A percentile compares a stretch with the other conserved stretches of the same genome.
Conservation (phyloP, 1,140 invertebrate genomes). For the Drosophila sucinea region DNA sequence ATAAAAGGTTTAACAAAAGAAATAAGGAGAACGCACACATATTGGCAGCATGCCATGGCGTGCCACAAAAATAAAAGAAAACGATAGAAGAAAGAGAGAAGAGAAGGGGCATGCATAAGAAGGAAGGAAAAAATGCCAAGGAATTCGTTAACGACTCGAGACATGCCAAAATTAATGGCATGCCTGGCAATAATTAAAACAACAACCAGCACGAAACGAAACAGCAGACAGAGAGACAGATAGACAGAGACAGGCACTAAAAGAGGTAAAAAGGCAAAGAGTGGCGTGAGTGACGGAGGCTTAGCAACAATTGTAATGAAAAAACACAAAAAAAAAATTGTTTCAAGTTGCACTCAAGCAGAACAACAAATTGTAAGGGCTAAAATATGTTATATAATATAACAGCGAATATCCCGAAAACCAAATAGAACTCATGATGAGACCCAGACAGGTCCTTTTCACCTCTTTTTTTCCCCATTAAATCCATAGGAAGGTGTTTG, state of each 20-base stretch:
- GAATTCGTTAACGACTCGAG: slow-evolving; percentile 81
- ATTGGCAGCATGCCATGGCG: slow-evolving; percentile 53
- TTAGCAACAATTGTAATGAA: background rate
- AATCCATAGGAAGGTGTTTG: too few species aligned
- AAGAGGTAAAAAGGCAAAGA: background rate
- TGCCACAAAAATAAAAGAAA: slow-evolving; percentile 49
- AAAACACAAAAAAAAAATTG: slow-evolving; percentile 39
- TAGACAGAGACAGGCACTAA: slow-evolving; percentile 12
- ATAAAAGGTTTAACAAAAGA: slow-evolving; percentile 36
- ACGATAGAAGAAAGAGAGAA: slow-evolving; percentile 26
- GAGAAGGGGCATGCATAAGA: slow-evolving; percentile 11
- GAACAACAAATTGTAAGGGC: slow-evolving; percentile 29
- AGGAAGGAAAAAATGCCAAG: slow-evolving; percentile 49
- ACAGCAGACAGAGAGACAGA: slow-evolving; percentile 25
- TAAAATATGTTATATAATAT: slow-evolving; percentile 37
- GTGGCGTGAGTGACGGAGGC: background rate
- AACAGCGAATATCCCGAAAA: slow-evolving; percentile 25
- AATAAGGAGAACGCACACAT: slow-evolving; percentile 37
- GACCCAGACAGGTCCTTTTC: slow-evolving; percentile 15
- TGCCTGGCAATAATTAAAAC: slow-evolving; percentile 82
- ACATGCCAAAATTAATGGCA: slow-evolving; percentile 83
- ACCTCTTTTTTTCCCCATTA: background rate
- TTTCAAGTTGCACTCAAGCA: slow-evolving; percentile 34
- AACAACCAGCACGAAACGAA: slow-evolving; percentile 61
- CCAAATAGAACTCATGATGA: slow-evolving; percentile 30